These are phyloP conservation scores for Drosophila prosaltans DNA, from an alignment of 1,140 invertebrate genomes.

Conservation along the genomic window DNA sequence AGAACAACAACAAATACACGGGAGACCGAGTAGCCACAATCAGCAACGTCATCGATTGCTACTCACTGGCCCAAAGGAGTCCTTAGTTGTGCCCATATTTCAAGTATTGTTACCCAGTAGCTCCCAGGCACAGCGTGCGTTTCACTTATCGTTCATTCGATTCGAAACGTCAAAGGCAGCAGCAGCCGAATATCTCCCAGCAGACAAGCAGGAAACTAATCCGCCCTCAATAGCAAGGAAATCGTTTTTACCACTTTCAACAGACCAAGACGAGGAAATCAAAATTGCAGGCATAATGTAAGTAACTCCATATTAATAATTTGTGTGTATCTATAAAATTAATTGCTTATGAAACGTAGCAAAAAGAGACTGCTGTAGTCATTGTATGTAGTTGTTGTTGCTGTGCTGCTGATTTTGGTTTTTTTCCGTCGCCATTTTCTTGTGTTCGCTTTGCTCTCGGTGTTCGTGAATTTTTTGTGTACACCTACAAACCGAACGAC, in stretches of 20 bases:
- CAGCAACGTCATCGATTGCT: background rate
- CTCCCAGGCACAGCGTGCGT: conserved; percentile 58
- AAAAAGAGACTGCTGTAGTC: background rate
- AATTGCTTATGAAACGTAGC: conserved; percentile 31
- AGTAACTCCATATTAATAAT: conserved; percentile 34
- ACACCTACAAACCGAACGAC: conserved; percentile 50
- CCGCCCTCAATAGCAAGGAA: conserved; percentile 49
- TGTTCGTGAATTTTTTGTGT: conserved; percentile 62
- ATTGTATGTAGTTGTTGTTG: conserved; percentile 10
- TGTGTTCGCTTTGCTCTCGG: conserved; percentile 43
- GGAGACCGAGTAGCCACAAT: conserved; percentile 43
- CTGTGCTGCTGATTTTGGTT: conserved; percentile 28
- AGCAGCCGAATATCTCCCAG: conserved; percentile 35
- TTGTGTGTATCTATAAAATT: background rate
- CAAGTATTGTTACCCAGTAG: conserved; percentile 33
- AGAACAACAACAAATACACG: conserved; percentile 72
- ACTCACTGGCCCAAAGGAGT: conserved; percentile 37
- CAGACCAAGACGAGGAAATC: conserved; percentile 63
- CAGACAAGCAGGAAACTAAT: conserved; percentile 50
- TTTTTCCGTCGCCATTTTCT: conserved; percentile 75
- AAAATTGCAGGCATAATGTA: conserved; percentile 78
- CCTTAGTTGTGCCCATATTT: conserved; percentile 33
- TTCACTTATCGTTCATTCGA: conserved; percentile 56
- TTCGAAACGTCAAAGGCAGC: conserved; percentile 44
- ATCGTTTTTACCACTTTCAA: conserved; percentile 61